phyloP scores from a whole-genome alignment of 2,797 vertebrate species.

The Macropus fuliginosus region DNA sequence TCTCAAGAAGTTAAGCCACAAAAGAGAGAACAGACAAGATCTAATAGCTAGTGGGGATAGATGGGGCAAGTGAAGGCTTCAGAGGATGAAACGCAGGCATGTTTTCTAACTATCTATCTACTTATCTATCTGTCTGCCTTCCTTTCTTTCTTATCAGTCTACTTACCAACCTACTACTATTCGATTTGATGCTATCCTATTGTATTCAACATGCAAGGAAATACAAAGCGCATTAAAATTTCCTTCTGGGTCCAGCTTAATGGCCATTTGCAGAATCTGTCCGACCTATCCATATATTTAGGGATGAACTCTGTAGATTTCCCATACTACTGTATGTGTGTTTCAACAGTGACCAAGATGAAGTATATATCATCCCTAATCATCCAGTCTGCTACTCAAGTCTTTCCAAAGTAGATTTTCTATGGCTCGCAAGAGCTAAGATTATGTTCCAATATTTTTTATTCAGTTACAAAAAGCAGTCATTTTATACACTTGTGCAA shows the following conservation, averaged over 20 bases:
- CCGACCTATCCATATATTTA: background rate
- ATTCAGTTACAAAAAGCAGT: background rate
- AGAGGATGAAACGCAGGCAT: background rate
- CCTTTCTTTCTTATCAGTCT: background rate
- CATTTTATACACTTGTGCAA: background rate
- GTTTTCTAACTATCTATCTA: background rate
- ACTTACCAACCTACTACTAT: background rate
- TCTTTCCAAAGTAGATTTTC: background rate
- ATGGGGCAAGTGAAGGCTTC: background rate
- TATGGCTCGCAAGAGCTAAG: background rate
- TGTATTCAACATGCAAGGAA: background rate
- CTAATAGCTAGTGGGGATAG: background rate
- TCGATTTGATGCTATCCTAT: background rate
- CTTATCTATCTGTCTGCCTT: background rate
- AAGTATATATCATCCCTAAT: background rate
- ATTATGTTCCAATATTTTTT: background rate
- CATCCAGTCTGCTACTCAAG: background rate
- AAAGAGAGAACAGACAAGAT: background rate
- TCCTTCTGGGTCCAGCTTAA: background rate
- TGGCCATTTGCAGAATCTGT: background rate
- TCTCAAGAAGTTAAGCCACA: background rate
- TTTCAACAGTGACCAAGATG: background rate
- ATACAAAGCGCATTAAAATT: background rate
- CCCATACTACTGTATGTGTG: background rate
- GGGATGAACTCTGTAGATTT: background rate